Evolutionary conservation across 2,797 vertebrate genomes (phyloP), one percentile per base, ranked within the genome.

Genomic region (Prionace glauca): DNA sequence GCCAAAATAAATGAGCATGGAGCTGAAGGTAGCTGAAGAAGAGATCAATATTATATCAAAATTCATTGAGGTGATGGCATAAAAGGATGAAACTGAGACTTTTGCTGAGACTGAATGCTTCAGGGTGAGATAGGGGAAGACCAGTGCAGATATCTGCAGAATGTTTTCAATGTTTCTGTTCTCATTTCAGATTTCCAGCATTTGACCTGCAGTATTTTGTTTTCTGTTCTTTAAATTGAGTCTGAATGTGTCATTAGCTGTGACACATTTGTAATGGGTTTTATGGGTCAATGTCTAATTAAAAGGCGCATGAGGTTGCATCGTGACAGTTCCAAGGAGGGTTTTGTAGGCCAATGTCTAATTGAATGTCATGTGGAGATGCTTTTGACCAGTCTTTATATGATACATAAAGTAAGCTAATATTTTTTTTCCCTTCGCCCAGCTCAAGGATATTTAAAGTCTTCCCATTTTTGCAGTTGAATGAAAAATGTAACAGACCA

Each of bases 331-430:
- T 91, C 88, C 32, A 60, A 65, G 88, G 88, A 91, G 88, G 62
- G 88, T 65, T 91, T 65, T 91, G 20, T 91, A 91, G 88, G 60
- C 65, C 88, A 91, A 91, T 36, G 88, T 65, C 62, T 62, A 91
- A 91, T 91, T 62, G 60, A 91, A 91, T 91, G 60, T 91, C 88
- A 91, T 91, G 36, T 69, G 62, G 62, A 93, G 91, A 41, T 67
- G 36, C 62, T 36, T 93, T 65, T 36, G 91, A 69, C 91, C 62
- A 93, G 20, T 69, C 18, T 93, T 67, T 93, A 36, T 69, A 41
- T 20, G 41, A 93, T 90, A 41, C 26, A 32, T 32, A 60, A 29
- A 65, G 62, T 91, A 32, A 91, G 29, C 60, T 91, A 91, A 91
- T 60, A 11, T 22, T 87, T 87, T 87, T 41, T 22, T 56, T 45